A percentile compares a stretch with the other conserved stretches of the same genome.
Conservation (phyloP, 2,888 invertebrate species). For the Liopterus haemorrhoidalis region DNA sequence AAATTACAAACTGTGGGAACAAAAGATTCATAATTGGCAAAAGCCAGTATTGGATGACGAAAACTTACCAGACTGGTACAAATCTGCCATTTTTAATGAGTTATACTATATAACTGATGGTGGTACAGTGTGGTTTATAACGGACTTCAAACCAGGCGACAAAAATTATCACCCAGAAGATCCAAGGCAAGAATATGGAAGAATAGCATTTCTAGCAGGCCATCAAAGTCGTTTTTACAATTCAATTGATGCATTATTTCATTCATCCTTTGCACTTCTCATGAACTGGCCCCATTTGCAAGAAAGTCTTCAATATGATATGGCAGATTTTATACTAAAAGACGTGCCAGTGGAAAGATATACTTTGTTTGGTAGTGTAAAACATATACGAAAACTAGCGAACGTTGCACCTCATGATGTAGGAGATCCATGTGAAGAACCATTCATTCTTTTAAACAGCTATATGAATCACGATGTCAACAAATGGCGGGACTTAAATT, state of each 20-base stretch:
- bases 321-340: constrained; percentile 60
- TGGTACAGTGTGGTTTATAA: constrained; percentile 79
- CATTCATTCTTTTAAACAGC: constrained; percentile 74
- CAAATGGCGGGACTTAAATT: constrained; percentile 87
- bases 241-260: constrained; percentile 97
- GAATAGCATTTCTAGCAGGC: constrained; percentile 89
- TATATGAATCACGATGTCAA: constrained; percentile 89
- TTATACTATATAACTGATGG: constrained; percentile 89
- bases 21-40: constrained; percentile 80
- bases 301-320: constrained; percentile 71
- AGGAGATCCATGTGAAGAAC: constrained; percentile 88
- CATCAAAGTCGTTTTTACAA: constrained; percentile 97
- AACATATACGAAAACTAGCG: constrained; percentile 64
- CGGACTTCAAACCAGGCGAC: constrained; percentile 54
- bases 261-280: constrained; percentile 87
- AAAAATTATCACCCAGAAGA: constrained; percentile 56
- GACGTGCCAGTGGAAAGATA: constrained; percentile 57
- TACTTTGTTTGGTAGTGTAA: constrained; percentile 67
- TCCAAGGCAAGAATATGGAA: constrained; percentile 78
- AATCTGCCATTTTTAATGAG: constrained; percentile 92
- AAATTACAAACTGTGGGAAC: constrained; percentile 74
- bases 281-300: constrained; percentile 90
- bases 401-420: constrained; percentile 87
- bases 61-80: constrained; percentile 87
- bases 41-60: constrained; percentile 68